Evolutionary conservation across 2,888 invertebrate species (phyloP).

Genomic region (Trichopria drosophilae): DNA sequence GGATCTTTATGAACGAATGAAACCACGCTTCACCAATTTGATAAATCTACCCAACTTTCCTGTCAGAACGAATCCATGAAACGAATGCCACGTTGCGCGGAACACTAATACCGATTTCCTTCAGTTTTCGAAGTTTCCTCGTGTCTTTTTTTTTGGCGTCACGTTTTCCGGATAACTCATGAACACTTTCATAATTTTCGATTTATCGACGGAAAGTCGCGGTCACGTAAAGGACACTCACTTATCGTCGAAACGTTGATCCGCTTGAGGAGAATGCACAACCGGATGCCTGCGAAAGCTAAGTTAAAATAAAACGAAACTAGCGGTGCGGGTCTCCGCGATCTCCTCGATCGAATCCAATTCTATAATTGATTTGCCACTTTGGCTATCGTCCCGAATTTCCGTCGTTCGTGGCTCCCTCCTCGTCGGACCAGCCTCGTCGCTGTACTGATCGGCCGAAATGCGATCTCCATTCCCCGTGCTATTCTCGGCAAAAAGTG

Average conservation of each 20-base stretch:
- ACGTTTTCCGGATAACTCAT: no score
- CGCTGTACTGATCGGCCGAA: conserved; percentile 48
- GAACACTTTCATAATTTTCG: no score
- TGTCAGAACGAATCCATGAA: no score
- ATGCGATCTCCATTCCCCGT: conserved; percentile 56
- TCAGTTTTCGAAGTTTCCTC: no score
- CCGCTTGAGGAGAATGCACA: conserved; percentile 49
- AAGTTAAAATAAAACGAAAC: conserved; percentile 58
- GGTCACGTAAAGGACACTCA: conserved; percentile 40
- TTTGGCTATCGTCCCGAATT: conserved; percentile 56
- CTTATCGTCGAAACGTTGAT: conserved; percentile 45
- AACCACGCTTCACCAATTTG: no score
- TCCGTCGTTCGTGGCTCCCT: conserved; percentile 16
- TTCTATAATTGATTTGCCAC: conserved; percentile 56
- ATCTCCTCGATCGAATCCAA: conserved; percentile 53
- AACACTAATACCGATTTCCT: no score
- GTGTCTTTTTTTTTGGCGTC: no score
- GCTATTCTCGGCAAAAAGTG: conserved; percentile 55
- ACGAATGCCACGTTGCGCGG: no score
- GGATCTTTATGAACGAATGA: no score
- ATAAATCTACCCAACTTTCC: no score
- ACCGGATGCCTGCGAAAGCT: conserved; percentile 56
- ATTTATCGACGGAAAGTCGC: no score
- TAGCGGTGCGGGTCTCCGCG: conserved; percentile 46
- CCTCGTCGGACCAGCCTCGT: conserved; percentile 45